Base-by-base conservation (phyloP, 2,888 invertebrate species). In the Eupithecia tripunctaria region DNA sequence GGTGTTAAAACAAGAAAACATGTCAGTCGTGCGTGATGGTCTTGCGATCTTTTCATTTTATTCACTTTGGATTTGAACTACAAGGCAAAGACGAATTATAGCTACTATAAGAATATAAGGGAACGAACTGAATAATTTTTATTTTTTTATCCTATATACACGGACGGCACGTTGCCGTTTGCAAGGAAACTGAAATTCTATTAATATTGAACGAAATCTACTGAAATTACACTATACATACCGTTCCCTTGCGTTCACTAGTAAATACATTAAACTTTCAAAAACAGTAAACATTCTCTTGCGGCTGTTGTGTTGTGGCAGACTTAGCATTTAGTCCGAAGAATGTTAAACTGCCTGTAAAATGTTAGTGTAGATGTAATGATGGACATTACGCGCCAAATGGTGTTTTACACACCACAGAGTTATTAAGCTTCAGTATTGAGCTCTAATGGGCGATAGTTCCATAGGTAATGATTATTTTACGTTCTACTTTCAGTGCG, bases 341-440 rank as follows among this genome's bases (percentile, higher is more conserved):
- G 27, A 60, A 27, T 29, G 60, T 29, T 60, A 60, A 60, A 60
- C 29, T 18, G 29, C 27, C 60, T 60, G 32, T 68, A 68, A 68
- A 71, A 32, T 65, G 59, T 65, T 64, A 59, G 64, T 59, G 56
- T 68, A 32, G 32, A 56, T 41, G 18, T 59, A 72, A 72, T 72
- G 56, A 65, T 47, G 59, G 25, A 66, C 27, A 67, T 32, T 60
- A 67, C 25, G 15, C 18, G 15, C 27, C 56, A 56, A 56, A 56
- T 56, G 25, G 56, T 25, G 56, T 56, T 56, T 56, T 56, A 56
- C 21, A 25, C 25, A 56, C 25, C 56, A 56, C 21, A 0, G 25
- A 56, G 56, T 25, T 25, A 56, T 51, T 51, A 47, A 41, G 66
- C 8, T 18, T 15, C 27, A 29, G 29, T 60, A 29, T 60, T 60